These are phyloP conservation scores for Carassius carassius DNA, from an alignment of 2,113 vertebrate genomes.

Conservation along the genomic window DNA sequence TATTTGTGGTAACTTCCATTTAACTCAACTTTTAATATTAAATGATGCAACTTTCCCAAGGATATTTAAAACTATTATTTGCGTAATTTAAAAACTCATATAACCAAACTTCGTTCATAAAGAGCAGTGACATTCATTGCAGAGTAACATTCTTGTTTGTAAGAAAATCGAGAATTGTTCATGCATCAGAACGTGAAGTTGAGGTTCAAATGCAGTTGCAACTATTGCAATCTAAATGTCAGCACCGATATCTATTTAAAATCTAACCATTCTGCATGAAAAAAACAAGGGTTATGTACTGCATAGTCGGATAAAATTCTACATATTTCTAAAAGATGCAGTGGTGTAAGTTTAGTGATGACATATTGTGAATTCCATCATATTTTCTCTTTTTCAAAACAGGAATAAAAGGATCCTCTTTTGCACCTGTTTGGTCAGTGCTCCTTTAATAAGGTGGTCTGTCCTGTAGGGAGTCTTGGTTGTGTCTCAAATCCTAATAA, in stretches of 20 bases:
- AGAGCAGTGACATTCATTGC: background rate
- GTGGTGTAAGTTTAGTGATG: background rate
- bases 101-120: too few species aligned
- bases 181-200: background rate
- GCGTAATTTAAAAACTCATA: background rate
- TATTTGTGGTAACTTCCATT: background rate
- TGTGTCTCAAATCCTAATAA: background rate
- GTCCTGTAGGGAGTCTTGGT: conserved; percentile 30
- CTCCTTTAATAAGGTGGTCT: conserved; percentile 24
- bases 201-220: too few species aligned
- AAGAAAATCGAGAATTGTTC: too few species aligned
- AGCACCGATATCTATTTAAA: background rate
- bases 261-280: background rate
- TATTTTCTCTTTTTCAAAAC: background rate
- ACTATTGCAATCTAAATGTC: background rate
- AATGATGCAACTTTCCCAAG: background rate
- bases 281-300: background rate
- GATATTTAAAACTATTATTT: too few species aligned
- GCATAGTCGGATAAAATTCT: background rate
- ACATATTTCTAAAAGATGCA: background rate
- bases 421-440: background rate
- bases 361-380: background rate
- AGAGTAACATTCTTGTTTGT: too few species aligned
- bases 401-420: background rate
- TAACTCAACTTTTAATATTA: background rate